Evolutionary conservation across 2,113 vertebrate genomes (phyloP), one percentile per base, ranked within the genome.

Genomic region (Cyprinodon variegatus): DNA sequence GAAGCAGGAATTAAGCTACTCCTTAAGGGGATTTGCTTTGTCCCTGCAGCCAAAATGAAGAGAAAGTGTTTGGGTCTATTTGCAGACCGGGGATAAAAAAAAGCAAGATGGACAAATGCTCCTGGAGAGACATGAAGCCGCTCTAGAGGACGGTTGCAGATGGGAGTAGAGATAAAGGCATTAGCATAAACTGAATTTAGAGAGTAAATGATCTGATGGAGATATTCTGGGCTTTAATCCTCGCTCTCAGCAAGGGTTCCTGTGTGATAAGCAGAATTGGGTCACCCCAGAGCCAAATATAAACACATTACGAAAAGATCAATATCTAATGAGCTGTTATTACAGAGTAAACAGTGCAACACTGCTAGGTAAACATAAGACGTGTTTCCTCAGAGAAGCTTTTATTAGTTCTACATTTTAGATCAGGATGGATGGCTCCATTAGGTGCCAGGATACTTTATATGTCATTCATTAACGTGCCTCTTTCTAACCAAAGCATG

Each of bases 21-120:
- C 57, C 64, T 77, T 68, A 67, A 74, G 15, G 63, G 53, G 36
- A 78, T 83, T 86, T 76, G 17, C 69, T 39, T 74, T 72, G 78
- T 41, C 17, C 36, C 63, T 14, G n/a, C 3, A 40, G 57, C 39
- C 62, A 1, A 68, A 68, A 73, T 3, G 7, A 17, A 12, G 39
- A 63, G 36, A 46, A 65, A 60, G 68, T 41, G 4, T 50, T 73
- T 63, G 15, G 10, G 20, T 48, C 50, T 53, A n/a, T 36, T 67
- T 38, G 2, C 6, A 29, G 29, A 29, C 11, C 3, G 46, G 46
- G 3, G 2, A 22, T 60, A 11, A 29, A 4, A 11, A 36, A 50
- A 50, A 50, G 1, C 2, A 4, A 53, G 50, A n/a, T 2, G 48
- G 29, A 29, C 29, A 29, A 29, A 57, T n/a, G 17, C 15, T 8